Evolutionary conservation across 2,797 vertebrate species (phyloP), one percentile per base, ranked within the genome.

Genomic region (Yasuhikotakia modesta): DNA sequence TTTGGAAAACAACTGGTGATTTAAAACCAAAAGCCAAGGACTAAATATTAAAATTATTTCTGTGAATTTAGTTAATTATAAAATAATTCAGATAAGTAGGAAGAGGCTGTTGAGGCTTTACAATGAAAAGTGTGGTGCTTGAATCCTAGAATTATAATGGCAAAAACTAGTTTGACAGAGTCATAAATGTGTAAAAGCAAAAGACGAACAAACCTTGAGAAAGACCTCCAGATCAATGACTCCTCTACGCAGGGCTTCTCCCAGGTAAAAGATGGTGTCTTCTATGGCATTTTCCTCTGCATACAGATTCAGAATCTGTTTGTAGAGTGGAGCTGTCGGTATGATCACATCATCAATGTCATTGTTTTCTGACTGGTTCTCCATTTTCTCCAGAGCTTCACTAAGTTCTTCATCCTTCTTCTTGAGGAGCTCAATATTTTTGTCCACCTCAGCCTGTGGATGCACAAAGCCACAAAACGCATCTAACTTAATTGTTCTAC

Each of bases 251-350:
- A 99, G 84, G 2, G 98, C 98, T 92, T 99, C 97, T 81, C 97
- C 98, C 85, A 99, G 91, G 85, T 99, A 99, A 91, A 99, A 99
- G 86, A 99, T 99, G 46, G 98, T 99, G 87, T 99, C 98, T 90
- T 99, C 98, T 76, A 99, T 99, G 70, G 98, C 98, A 60, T 99
- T 99, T 89, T 99, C 98, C 80, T 99, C 98, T 10, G 98, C 96
- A 21, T 99, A 99, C 39, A 99, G 94, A 90, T 98, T 99, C 73
- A 99, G 90, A 87, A 99, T 99, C 91, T 99, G 98, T 89, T 98
- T 99, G 92, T 99, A 99, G n/a, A 99, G 94, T 0, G 98, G 98
- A 16, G 98, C 97, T 0, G 97, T 99, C 60, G 98, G 97, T 76
- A 99, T 95, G 78, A 99, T 98, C 85, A 99, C 95, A 61, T 99